Evolutionary conservation across 2,797 vertebrate species (phyloP), one percentile per base, ranked within the genome.

Genomic region (Chromis chromis): DNA sequence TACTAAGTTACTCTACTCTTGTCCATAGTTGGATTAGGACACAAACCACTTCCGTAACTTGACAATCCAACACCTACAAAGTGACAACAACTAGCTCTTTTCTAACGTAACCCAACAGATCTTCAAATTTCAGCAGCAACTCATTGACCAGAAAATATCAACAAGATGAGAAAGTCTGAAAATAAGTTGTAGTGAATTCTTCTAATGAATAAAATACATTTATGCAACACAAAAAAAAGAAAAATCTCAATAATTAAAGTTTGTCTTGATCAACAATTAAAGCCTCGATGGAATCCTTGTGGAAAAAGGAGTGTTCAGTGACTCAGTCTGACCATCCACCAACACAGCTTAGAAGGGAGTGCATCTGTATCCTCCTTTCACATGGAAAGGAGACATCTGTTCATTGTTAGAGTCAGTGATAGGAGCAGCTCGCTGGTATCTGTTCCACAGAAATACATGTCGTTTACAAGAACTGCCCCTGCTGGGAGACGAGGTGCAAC

Each of bases 381-480:
- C 78, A 85, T 57, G 66, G 87, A 88, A 65, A 71, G 13, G 62
- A 89, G 72, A 91, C 91, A 94, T 93, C 89, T 92, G 92, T 83
- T 94, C 85, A 90, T 90, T 90, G 90, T 93, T 92, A 91, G 58
- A 80, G 61, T 64, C 79, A 69, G 68, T 27, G 87, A 91, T 77
- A 85, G 83, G 72, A 80, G 81, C 60, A 64, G 83, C 78, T 76
- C 50, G 7, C 69, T 72, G 74, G 42, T 90, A 86, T 92, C 86
- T 81, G 3, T 89, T 84, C 24, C 70, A 59, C 64, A 84, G 75
- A 88, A 86, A 84, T 72, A 39, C 17, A 59, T 71, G 76, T 63
- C 72, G 48, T 90, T 91, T 87, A 91, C 84, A 72, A 88, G 86
- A 89, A 90, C 33, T 21, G 46, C 39, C 44, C 78, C 24, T 53